phyloP scores from a whole-genome alignment of 1,140 invertebrate genomes.

The Drosophila repletoides region DNA sequence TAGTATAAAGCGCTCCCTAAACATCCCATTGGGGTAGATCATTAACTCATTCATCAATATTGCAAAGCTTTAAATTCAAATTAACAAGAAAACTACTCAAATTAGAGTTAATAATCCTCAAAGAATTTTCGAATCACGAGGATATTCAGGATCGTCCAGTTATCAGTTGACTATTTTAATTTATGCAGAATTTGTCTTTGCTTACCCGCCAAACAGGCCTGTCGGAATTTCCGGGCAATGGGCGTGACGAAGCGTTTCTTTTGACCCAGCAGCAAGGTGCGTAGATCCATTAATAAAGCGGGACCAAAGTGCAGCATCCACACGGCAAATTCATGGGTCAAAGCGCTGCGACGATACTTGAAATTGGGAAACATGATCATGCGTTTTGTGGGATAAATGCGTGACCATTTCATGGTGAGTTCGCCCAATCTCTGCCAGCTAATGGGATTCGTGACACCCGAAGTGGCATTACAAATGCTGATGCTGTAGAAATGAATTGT shows the following conservation, averaged over 20 bases:
- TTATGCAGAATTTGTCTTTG: too few species aligned
- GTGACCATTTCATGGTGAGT: constrained; percentile 87
- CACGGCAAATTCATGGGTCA: constrained; percentile 88
- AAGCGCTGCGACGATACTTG: constrained; percentile 88
- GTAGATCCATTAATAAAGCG: constrained; percentile 89
- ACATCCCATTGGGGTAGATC: too few species aligned
- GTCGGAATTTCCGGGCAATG: constrained; percentile 90
- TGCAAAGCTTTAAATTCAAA: too few species aligned
- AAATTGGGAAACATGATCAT: constrained; percentile 94
- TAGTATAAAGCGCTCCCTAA: too few species aligned
- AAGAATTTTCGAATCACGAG: too few species aligned
- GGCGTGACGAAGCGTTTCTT: constrained; percentile 94
- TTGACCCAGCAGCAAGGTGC: constrained; percentile 84
- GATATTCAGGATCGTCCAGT: too few species aligned
- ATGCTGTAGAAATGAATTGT: constrained; percentile 28
- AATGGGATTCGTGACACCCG: constrained; percentile 91
- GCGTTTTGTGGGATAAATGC: constrained; percentile 90
- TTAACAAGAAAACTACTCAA: too few species aligned
- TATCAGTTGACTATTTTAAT: too few species aligned
- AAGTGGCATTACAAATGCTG: constrained; percentile 95
- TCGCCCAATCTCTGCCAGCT: constrained; percentile 91
- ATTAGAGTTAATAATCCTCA: too few species aligned
- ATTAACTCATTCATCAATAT: too few species aligned
- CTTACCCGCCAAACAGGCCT: constrained; percentile 86
- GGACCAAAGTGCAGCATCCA: constrained; percentile 90